Base-by-base conservation (phyloP, 2,113 vertebrate species). In the Megalops atlanticus region DNA sequence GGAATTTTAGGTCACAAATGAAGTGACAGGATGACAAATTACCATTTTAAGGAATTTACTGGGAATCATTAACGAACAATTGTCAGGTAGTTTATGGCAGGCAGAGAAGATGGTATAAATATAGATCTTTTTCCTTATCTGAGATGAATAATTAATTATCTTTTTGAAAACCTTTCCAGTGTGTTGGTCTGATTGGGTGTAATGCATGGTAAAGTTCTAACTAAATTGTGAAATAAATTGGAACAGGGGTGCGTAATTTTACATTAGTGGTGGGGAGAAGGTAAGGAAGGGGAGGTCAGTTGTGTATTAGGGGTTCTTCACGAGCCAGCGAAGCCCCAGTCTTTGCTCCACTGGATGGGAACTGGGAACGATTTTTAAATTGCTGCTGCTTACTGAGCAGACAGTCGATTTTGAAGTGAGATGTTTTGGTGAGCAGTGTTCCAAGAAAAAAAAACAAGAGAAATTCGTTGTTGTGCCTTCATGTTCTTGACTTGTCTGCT, bases 31-130 rank as follows among this genome's bases (percentile, higher is more conserved):
- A 98, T 98, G 97, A 99, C 97, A 99, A 99, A 99, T 99, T 95
- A 98, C 97, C 97, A 98, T 99, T 99, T 99, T 98, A 98, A 98
- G 97, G 95, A 98, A 98, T 98, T 99, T 98, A 98, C 97, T 97
- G 95, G 96, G 96, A 97, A 98, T 98, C 96, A 98, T 99, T 99
- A 99, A 97, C 95, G 96, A 98, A 97, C 97, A 98, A 99, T 98
- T 98, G 97, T 97, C 96, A 98, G 96, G 96, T 97, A 98, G 96
- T 98, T 99, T 98, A 97, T 97, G 95, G 94, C 96, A 90, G 93
- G 95, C 94, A 93, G 93, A 94, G 93, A 94, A 96, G 94, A 97
- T 90, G 95, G 94, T 96, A 96, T 95, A 96, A 96, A 98, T 97
- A 95, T 95, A 96, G 95, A 98, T 97, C 93, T 96, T 86, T 95